Conservation (phyloP, 2,888 invertebrate genomes). For the Caprella mutica region DNA sequence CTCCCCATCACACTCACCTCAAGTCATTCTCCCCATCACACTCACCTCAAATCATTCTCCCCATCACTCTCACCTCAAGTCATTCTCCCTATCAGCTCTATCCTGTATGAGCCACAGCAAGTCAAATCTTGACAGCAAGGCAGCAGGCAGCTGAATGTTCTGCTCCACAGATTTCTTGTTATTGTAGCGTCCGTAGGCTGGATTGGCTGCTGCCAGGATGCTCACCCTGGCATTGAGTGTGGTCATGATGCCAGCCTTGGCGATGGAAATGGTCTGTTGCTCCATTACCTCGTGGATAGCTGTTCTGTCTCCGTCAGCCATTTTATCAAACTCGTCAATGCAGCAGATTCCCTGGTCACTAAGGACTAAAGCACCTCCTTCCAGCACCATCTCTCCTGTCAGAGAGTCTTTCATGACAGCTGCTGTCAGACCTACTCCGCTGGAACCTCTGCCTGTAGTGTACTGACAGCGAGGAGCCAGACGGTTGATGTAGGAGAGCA, state of each 20-base stretch:
- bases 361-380: constrained; percentile 90
- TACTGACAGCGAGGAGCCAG: constrained; percentile 83
- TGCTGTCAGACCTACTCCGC: constrained; percentile 97
- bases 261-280: constrained; percentile 98
- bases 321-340: constrained; percentile 99
- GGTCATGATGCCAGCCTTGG: constrained; percentile 98
- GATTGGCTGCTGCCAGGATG: constrained; percentile 97
- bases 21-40: no score
- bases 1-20: no score
- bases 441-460: constrained; percentile 91
- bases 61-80: constrained; percentile 48
- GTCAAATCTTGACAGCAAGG: constrained; percentile 89
- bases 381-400: constrained; percentile 93
- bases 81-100: constrained; percentile 54
- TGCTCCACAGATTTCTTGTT: constrained; percentile 88
- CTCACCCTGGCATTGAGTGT: constrained; percentile 93
- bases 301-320: constrained; percentile 89
- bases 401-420: constrained; percentile 95
- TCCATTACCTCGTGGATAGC: constrained; percentile 98
- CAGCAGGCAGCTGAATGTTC: constrained; percentile 95
- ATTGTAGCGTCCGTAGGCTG: constrained; percentile 96
- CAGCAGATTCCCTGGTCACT: constrained; percentile 89
- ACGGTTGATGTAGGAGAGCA: constrained; percentile 86
- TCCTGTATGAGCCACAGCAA: constrained; percentile 89
- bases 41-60: no score